These are phyloP conservation scores for Drymodes brunneopygia DNA, from an alignment of 2,113 vertebrate genomes.

Conservation along the genomic window DNA sequence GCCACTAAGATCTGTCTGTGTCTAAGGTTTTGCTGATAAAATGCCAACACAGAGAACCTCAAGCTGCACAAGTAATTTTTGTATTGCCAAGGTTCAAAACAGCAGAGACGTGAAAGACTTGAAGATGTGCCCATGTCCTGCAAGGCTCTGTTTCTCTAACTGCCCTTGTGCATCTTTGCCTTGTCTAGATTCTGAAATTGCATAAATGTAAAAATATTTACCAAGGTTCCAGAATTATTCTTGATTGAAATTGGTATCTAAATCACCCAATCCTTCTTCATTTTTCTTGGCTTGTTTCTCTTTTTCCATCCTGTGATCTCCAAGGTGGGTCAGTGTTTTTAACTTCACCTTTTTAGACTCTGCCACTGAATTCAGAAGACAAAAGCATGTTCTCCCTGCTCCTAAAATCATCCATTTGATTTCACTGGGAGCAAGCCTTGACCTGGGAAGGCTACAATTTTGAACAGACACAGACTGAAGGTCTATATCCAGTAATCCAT, in stretches of 20 bases:
- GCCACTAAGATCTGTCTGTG: neutral
- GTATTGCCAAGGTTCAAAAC: neutral
- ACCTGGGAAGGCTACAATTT: neutral
- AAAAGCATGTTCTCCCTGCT: neutral
- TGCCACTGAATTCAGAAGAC: neutral
- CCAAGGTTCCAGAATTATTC: neutral
- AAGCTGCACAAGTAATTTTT: neutral
- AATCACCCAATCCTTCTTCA: neutral
- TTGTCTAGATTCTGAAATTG: neutral
- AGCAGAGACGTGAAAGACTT: neutral
- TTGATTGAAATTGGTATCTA: neutral
- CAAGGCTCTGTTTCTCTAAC: neutral
- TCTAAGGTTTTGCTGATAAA: neutral
- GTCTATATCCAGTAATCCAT: neutral
- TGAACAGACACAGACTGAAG: neutral
- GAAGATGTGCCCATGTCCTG: neutral
- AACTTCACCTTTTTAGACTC: neutral
- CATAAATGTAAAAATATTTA: neutral
- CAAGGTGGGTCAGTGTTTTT: neutral
- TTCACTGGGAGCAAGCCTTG: neutral
- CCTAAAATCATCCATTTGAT: neutral
- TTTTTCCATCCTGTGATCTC: neutral
- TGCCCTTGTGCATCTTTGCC: neutral
- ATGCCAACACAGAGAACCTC: neutral
- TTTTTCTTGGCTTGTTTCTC: slow-evolving; percentile 17